A percentile compares a stretch with the other conserved stretches of the same genome.
These are phyloP conservation scores for Lacerta agilis DNA, from an alignment of 2,797 vertebrate genomes.

Conservation along the genomic window DNA sequence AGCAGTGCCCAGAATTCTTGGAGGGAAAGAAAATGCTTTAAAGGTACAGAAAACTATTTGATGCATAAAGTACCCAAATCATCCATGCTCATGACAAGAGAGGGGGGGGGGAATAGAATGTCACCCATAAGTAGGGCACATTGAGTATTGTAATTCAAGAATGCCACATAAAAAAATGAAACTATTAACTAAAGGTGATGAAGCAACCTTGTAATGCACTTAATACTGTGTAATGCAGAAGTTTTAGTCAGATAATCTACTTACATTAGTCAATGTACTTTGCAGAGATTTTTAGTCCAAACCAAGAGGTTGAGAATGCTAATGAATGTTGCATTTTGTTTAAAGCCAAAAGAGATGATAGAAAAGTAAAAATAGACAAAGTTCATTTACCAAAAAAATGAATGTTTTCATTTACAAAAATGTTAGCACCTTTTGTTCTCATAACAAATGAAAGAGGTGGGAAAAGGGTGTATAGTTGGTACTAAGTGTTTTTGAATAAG, in stretches of 20 bases:
- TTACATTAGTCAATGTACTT: conserved; percentile 49
- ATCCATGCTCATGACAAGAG: conserved; percentile 24
- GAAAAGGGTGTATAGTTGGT: conserved; percentile 25
- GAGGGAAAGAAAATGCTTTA: too few relatives aligned
- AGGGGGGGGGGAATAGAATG: background rate
- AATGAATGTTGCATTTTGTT: conserved; percentile 62
- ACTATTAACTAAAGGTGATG: conserved; percentile 19
- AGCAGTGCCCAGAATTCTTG: too few relatives aligned
- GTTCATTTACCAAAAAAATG: conserved; percentile 33
- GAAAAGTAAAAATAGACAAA: conserved; percentile 54
- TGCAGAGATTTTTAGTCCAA: conserved; percentile 41
- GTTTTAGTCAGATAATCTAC: conserved; percentile 51
- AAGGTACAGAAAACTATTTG: conserved; percentile 7
- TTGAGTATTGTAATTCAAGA: conserved; percentile 19
- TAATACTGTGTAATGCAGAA: conserved; percentile 33
- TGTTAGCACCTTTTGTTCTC: conserved; percentile 61
- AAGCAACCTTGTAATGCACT: conserved; percentile 34
- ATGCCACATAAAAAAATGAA: background rate
- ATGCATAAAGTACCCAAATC: background rate
- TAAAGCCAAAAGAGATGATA: conserved; percentile 66
- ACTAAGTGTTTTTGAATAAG: background rate
- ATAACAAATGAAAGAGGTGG: conserved; percentile 49
- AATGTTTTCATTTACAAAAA: conserved; percentile 71
- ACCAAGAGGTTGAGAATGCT: conserved; percentile 43
- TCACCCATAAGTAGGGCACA: conserved; percentile 20